Base-by-base conservation (phyloP, 2,797 vertebrate genomes). In the Muscicapa striata region DNA sequence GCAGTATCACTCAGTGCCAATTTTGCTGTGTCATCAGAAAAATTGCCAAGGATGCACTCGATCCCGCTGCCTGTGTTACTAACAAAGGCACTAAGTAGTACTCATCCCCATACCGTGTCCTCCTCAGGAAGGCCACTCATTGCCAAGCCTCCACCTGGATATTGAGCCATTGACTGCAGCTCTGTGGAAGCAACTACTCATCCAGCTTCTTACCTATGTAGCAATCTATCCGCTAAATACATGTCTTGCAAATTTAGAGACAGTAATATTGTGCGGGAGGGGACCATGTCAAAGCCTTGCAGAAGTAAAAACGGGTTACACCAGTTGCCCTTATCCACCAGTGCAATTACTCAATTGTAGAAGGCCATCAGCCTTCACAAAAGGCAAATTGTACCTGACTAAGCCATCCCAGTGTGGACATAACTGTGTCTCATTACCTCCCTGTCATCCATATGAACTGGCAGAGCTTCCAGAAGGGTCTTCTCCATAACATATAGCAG, bases 81-180 rank as follows among this genome's bases (percentile, higher is more conserved):
- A 40, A 57, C 12, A 62, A 52, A 67, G 20, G 32, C 21, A 26
- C 29, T 45, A 27, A 45, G n/a, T 7, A 19, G 29, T n/a, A 40
- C 4, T 32, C 0, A 1, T 49, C 9, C 40, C 32, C 15, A 2
- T 18, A 48, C 2, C 2, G 8, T 36, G 30, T 19, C 2, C 6
- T 13, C 5, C 32, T 59, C 26, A 45, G 32, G 15, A 43, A 64
- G 13, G 27, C 6, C 19, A n/a, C 51, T 49, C n/a, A 11, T 55
- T 10, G 4, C 18, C 52, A 36, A 26, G 9, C 32, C 3, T 48
- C 30, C 10, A 10, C 2, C 15, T 57, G 52, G 38, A 36, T 20
- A 51, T 13, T 6, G 11, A 48, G 21, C 15, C 5, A 5, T n/a
- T 61, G 23, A 38, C 17, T 84, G 34, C n/a, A 67, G 29, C 6